phyloP scores from a whole-genome alignment of 2,797 vertebrate genomes.

The Pitangus sulphuratus region DNA sequence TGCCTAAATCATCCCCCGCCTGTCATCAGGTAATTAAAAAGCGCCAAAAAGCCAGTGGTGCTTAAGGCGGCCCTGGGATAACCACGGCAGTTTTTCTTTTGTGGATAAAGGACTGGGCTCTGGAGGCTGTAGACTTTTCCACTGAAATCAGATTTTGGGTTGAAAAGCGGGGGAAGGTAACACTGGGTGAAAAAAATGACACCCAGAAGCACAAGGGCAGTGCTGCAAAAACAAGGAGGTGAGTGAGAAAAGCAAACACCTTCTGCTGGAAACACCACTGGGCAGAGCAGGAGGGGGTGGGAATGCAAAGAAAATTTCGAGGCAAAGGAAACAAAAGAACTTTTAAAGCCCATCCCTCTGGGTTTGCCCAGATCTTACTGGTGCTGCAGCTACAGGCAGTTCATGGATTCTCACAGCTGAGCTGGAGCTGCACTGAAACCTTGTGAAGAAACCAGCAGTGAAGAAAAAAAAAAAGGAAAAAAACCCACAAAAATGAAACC shows the following conservation, averaged over 20 bases:
- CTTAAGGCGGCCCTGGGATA: constrained; percentile 1
- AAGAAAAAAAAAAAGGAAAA: neutral
- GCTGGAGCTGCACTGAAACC: neutral
- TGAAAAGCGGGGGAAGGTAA: neutral
- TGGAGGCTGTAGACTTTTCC: neutral
- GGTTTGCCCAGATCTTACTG: neutral
- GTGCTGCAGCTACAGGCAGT: neutral
- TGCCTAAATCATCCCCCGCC: constrained; percentile 13
- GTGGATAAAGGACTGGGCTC: neutral
- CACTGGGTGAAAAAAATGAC: neutral
- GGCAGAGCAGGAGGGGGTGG: rapidly evolving
- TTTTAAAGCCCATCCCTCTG: neutral
- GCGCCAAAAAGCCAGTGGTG: constrained; percentile 32
- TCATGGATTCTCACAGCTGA: neutral
- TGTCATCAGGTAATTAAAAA: constrained; percentile 55
- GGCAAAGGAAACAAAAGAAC: neutral
- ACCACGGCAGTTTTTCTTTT: neutral
- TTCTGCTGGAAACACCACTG: neutral
- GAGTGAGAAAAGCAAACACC: neutral
- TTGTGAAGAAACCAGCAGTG: neutral
- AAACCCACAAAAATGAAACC: neutral
- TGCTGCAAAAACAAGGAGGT: rapidly evolving
- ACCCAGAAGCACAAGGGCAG: neutral
- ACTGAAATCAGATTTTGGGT: neutral
- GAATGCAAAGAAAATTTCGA: neutral